Percentiles rank a stretch among this genome's conserved stretches.
phyloP scores from a whole-genome alignment of 2,797 vertebrate species.

The Phylloscopus collybita region DNA sequence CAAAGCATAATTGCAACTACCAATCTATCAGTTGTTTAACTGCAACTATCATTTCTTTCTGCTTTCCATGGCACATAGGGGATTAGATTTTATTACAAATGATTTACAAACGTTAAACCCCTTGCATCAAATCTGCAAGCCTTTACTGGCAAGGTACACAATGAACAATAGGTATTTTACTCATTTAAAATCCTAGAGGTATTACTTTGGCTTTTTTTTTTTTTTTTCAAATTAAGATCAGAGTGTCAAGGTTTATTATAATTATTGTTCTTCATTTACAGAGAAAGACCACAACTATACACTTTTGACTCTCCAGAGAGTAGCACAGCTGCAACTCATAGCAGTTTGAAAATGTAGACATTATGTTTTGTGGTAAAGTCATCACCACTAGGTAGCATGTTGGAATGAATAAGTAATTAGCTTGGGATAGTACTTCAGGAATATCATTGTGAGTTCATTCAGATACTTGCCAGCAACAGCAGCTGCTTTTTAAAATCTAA shows the following conservation, averaged over 20 bases:
- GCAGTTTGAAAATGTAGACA: not conserved
- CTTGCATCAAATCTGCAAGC: not conserved
- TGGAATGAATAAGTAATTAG: not conserved
- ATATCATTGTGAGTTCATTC: not conserved
- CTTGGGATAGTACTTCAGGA: not conserved
- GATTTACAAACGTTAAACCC: not conserved
- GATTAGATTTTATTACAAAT: not conserved
- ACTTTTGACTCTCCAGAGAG: not conserved
- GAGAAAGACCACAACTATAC: not conserved
- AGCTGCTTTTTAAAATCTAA: not conserved
- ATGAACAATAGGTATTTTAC: not conserved
- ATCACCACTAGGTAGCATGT: not conserved
- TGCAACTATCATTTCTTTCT: not conserved
- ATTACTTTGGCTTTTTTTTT: not conserved
- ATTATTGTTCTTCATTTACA: not conserved
- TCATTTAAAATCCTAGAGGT: not conserved
- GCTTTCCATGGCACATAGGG: not conserved
- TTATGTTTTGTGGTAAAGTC: not conserved
- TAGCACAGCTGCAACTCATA: not conserved
- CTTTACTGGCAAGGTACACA: not conserved
- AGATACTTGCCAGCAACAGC: not conserved
- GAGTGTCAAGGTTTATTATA: not conserved
- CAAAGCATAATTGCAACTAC: not conserved
- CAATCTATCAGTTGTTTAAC: not conserved
- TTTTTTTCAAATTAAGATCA: not conserved